Conservation (phyloP, 2,888 invertebrate genomes). For the Escarpia spicata region DNA sequence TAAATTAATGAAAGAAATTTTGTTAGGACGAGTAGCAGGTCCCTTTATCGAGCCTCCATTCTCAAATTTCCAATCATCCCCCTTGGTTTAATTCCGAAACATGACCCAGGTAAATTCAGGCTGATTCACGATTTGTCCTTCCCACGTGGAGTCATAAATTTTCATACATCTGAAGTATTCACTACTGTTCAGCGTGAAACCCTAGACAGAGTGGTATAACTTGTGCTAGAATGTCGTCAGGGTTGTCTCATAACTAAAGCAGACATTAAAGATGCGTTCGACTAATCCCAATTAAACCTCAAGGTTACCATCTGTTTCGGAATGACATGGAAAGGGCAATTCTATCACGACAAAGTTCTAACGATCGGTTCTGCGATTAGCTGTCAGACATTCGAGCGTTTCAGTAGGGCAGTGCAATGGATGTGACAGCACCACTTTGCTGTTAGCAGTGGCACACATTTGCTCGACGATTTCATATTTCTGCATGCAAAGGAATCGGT, state of each 20-base stretch:
- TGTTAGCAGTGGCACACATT: neutral
- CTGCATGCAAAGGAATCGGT: neutral
- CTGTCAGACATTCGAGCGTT: constrained; percentile 21
- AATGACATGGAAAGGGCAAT: constrained; percentile 19
- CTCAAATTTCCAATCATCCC: too few relatives aligned
- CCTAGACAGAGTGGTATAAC: neutral
- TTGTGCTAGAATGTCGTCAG: neutral
- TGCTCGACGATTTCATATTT: neutral
- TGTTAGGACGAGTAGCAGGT: too few relatives aligned
- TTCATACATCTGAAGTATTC: neutral
- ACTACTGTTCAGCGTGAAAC: neutral
- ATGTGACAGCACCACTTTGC: too few relatives aligned
- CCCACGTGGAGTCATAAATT: too few relatives aligned
- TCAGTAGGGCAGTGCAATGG: neutral
- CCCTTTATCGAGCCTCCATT: too few relatives aligned
- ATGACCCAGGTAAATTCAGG: too few relatives aligned
- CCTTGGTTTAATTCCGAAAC: too few relatives aligned
- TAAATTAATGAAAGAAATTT: too few relatives aligned
- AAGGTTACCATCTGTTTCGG: constrained; percentile 27
- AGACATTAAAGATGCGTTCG: constrained; percentile 35
- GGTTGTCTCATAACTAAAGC: constrained; percentile 32
- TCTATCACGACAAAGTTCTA: neutral
- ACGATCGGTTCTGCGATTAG: neutral
- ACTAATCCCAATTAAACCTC: constrained; percentile 27
- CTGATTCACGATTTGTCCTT: too few relatives aligned